phyloP scores from a whole-genome alignment of 2,113 vertebrate species.

The Calyptommatus sinebrachiatus region DNA sequence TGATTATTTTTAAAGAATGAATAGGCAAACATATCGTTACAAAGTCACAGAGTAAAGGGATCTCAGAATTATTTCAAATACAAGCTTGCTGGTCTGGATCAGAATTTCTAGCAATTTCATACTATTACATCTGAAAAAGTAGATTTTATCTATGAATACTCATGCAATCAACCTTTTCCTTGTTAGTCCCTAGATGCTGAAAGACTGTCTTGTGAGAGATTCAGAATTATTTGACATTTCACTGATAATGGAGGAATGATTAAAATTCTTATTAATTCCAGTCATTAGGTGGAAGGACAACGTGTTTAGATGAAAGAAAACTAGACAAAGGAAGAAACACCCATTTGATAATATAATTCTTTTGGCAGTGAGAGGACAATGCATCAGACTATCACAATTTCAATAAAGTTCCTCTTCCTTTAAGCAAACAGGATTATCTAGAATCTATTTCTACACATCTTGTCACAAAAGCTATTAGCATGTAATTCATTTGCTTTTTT shows the following conservation, averaged over 20 bases:
- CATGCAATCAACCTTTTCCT: too few species aligned
- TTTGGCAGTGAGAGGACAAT: not conserved
- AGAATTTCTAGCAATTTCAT: too few species aligned
- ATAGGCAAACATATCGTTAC: too few species aligned
- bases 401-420: not conserved
- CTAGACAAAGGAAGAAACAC: not conserved
- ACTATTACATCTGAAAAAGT: too few species aligned
- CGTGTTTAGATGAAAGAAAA: not conserved
- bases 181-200: too few species aligned
- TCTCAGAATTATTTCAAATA: not conserved
- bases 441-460: not conserved
- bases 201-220: too few species aligned
- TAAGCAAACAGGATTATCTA: not conserved
- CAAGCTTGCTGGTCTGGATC: too few species aligned
- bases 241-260: not conserved
- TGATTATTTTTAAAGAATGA: too few species aligned
- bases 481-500: not conserved
- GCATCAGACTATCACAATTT: not conserved
- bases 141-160: too few species aligned
- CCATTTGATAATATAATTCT: constrained; percentile 7
- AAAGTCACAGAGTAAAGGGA: not conserved
- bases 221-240: too few species aligned
- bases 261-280: not conserved
- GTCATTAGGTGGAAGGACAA: not conserved
- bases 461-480: not conserved